These are phyloP conservation scores for Picus viridis DNA, from an alignment of 2,797 vertebrate species.

Conservation along the genomic window DNA sequence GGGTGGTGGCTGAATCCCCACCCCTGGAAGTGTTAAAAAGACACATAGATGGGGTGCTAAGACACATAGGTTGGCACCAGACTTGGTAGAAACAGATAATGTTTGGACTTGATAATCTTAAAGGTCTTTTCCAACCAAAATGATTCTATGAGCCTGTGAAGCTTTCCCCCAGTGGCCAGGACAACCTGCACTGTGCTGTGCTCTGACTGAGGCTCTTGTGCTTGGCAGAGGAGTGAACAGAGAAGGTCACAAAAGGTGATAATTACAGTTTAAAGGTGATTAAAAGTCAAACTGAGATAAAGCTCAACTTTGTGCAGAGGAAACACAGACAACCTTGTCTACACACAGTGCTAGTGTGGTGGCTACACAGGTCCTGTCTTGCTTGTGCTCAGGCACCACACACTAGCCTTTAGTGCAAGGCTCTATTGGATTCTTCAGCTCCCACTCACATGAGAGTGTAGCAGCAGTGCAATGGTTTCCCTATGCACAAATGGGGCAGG, in stretches of 20 bases:
- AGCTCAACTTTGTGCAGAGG: background rate
- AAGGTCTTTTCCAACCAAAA: no score
- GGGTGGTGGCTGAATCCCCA: no score
- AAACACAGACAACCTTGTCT: background rate
- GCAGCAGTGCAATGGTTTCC: background rate
- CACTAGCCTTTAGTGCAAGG: background rate
- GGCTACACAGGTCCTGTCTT: background rate
- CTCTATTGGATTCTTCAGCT: background rate
- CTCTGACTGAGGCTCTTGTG: background rate
- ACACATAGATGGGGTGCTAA: no score
- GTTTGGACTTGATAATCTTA: no score
- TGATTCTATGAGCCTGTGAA: background rate
- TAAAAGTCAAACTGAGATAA: background rate
- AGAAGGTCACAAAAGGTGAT: background rate
- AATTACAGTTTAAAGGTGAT: background rate
- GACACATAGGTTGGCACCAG: no score
- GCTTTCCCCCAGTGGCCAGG: background rate
- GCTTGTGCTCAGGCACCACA: background rate
- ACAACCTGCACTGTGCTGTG: background rate
- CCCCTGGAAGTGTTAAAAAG: no score
- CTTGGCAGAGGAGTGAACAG: background rate
- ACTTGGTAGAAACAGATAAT: no score
- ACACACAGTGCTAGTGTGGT: background rate
- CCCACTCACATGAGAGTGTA: fast-evolving
- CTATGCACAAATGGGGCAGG: background rate